These are phyloP conservation scores for Dromaius novaehollandiae DNA, from an alignment of 2,113 vertebrate genomes.

Conservation along the genomic window DNA sequence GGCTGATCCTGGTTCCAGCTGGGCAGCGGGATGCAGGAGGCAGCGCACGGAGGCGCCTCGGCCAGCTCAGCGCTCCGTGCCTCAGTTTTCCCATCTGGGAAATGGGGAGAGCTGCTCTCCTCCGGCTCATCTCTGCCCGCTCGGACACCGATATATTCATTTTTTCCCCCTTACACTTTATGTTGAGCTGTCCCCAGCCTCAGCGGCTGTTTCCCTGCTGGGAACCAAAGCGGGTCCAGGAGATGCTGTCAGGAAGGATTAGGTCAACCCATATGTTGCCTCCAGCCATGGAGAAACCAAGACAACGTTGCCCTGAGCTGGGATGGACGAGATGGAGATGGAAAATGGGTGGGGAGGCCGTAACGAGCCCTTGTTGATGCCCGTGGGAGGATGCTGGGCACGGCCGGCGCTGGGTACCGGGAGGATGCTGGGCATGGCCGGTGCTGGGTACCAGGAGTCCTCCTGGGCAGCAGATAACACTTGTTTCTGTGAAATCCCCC, in stretches of 20 bases:
- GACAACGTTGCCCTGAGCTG: too few relatives aligned
- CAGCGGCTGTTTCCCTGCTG: too few relatives aligned
- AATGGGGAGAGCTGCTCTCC: neutral
- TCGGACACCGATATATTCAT: neutral
- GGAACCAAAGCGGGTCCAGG: too few relatives aligned
- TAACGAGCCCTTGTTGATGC: fast-evolving
- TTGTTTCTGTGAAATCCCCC: too few relatives aligned
- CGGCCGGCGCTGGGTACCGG: fast-evolving
- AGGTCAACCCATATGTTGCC: too few relatives aligned
- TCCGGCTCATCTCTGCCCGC: neutral
- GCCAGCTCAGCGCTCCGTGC: neutral
- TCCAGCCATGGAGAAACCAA: too few relatives aligned
- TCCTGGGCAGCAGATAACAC: too few relatives aligned
- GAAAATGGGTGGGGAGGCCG: fast-evolving
- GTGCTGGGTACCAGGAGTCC: neutral
- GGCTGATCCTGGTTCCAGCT: neutral
- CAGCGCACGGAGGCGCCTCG: neutral
- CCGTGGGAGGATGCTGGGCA: neutral
- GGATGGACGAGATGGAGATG: too few relatives aligned
- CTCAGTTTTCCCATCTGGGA: neutral
- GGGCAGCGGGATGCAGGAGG: neutral
- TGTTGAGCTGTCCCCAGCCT: too few relatives aligned
- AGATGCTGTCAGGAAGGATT: too few relatives aligned
- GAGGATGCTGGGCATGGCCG: too few relatives aligned
- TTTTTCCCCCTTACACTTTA: neutral